Evolutionary conservation across 2,113 vertebrate genomes (phyloP).

Genomic region (Neomonachus schauinslandi): DNA sequence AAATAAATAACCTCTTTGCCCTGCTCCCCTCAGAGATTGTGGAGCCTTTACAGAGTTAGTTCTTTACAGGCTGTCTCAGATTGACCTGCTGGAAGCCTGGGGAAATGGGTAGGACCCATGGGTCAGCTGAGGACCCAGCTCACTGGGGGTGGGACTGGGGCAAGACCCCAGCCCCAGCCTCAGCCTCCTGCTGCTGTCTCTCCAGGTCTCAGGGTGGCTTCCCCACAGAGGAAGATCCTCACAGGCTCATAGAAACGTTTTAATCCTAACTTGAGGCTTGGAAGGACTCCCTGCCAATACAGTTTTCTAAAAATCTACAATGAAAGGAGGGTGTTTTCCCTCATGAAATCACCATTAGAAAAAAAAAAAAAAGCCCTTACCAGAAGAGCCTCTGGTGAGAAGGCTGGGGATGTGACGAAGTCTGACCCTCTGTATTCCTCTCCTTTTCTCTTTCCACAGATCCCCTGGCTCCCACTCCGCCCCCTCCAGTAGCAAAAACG

Average conservation of each 20-base stretch:
- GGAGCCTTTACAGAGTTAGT: fast-evolving
- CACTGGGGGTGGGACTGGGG: not conserved
- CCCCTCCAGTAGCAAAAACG: slow-evolving; percentile 90
- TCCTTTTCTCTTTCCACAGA: slow-evolving; percentile 79
- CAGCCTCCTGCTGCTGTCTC: not conserved
- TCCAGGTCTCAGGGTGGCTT: no score
- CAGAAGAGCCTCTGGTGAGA: not conserved
- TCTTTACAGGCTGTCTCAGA: fast-evolving
- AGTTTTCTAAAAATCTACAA: not conserved
- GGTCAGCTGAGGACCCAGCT: not conserved
- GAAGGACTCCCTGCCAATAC: no score
- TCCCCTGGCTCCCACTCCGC: slow-evolving; percentile 86
- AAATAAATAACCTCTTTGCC: fast-evolving
- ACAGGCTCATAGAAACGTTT: not conserved
- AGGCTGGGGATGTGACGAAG: not conserved
- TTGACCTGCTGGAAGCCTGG: not conserved
- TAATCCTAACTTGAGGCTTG: not conserved
- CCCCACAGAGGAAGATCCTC: not conserved
- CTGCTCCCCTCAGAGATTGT: fast-evolving
- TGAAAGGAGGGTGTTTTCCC: not conserved
- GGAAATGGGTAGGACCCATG: fast-evolving
- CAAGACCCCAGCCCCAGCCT: not conserved
- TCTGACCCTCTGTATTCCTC: not conserved
- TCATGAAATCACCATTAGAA: not conserved
- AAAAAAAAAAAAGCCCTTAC: not conserved